phyloP scores from a whole-genome alignment of 2,113 vertebrate species.

The Podilymbus podiceps region DNA sequence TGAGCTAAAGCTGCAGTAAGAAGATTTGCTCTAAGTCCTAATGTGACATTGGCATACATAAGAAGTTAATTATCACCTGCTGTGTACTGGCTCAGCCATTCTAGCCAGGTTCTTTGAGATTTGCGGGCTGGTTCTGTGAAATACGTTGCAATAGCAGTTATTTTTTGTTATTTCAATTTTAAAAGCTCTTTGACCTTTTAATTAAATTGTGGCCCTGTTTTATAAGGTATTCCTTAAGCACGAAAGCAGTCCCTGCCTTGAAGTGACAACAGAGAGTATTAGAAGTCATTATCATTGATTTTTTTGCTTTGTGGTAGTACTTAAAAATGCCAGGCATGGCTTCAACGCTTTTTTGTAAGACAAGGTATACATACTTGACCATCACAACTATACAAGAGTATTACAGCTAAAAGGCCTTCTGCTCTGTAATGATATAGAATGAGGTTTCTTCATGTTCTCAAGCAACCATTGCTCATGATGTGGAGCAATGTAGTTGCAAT shows the following conservation, averaged over 20 bases:
- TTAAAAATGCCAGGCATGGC: neutral
- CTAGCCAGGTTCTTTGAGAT: neutral
- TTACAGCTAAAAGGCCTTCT: neutral
- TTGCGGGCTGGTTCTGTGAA: neutral
- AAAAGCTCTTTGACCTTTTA: neutral
- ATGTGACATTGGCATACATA: neutral
- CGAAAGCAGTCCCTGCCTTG: neutral
- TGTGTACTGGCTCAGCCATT: neutral
- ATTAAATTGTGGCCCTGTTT: neutral
- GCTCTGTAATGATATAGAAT: neutral
- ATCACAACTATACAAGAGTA: neutral
- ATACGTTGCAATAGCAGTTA: neutral
- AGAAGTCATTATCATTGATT: neutral
- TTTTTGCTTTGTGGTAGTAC: neutral
- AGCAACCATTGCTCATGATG: neutral
- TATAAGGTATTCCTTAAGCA: neutral
- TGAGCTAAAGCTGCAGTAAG: neutral
- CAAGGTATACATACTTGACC: neutral
- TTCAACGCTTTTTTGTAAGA: neutral
- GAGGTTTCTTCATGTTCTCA: neutral
- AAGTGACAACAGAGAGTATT: neutral
- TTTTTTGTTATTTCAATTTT: neutral
- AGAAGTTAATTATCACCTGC: neutral
- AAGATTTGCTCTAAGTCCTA: slow-evolving; percentile 3
- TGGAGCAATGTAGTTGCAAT: neutral